Evolutionary conservation across 2,113 vertebrate genomes (phyloP), one percentile per base, ranked within the genome.

Genomic region (Oryzias woworae): DNA sequence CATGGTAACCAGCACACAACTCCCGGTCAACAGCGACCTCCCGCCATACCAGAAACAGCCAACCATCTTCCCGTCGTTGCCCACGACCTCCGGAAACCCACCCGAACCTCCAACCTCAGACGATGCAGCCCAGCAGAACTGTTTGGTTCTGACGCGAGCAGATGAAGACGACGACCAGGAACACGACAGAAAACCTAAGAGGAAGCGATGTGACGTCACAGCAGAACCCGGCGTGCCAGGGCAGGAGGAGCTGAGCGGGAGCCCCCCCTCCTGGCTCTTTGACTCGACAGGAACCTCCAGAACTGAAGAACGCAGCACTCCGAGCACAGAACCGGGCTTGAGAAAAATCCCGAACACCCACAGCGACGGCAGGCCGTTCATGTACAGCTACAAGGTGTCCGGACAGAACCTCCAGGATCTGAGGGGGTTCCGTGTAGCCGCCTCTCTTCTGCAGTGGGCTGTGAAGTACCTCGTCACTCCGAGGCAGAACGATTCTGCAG

Each of bases 181-280:
- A 10, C 42, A 17, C 22, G 3, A 14, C 17, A 18, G 58, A 31
- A 80, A 66, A 15, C 36, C 55, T 10, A 80, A 81, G 75, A 78
- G 76, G 36, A 88, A 81, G 62, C 65, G 67, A 23, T 58, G 64
- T 0, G 54, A 69, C 1, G n/a, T 18, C 3, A 7, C 43, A 4
- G 7, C 51, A 20, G 73, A 71, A 55, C 28, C 10, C 1, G 16
- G 0, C 1, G 22, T 23, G 20, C 36, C 36, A 14, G 60, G 23
- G 5, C 69, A 55, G 42, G 75, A 48, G 1, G 54, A 15, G 14
- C 0, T 41, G 5, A 53, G 20, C n/a, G 1, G 16, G 13, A 85
- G 77, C 7, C 83, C 75, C 17, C 85, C 80, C 1, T 88, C 85
- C 0, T 87, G 88, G 86, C 71, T 87, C 15, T 81, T 85, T 18